Evolutionary conservation across 2,113 vertebrate genomes (phyloP), one percentile per base, ranked within the genome.

Genomic region (Lamprologus speciosus): DNA sequence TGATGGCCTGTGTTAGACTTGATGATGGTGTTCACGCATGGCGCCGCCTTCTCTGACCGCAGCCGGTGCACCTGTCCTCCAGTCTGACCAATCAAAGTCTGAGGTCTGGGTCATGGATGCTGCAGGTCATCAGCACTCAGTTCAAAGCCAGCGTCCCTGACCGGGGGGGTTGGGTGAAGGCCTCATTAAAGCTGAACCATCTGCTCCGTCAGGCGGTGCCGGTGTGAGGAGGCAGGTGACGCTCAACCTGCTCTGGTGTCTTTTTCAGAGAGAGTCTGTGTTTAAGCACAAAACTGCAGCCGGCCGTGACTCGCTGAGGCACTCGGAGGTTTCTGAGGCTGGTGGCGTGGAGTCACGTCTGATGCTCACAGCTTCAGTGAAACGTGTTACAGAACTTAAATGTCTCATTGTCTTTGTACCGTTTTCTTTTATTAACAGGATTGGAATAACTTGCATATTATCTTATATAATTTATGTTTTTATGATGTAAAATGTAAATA

Each of bases 51-150:
- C 35, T 68, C 11, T 1, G 63, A 14, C 7, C 1, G 0, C 37
- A 26, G 65, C 37, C 0, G 35, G 0, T 21, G n/a, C n/a, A 70
- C 8, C 37, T 9, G 65, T 70, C n/a, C n/a, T 70, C 0, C 1
- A 14, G 19, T 6, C 60, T 37, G 60, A 65, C 60, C 60, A 65
- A 1, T 65, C 60, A n/a, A 7, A 65, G 17, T 35, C 12, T 70
- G 35, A 68, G 35, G 12, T 70, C 35, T 42, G 63, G 12, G 12
- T 9, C 5, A 16, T 70, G 37, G 65, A 68, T 40, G 33, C 33
- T 37, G 63, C 63, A 5, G 33, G 63, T 37, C 19, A 21, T 40
- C 63, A 8, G 63, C 19, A 1, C 63, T 37, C 11, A 4, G 60
- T 21, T 65, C 10, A 3, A 8, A 68, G 35, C 11, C 19, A 5